Conservation (phyloP, 2,888 invertebrate species). For the Clivina fossor region DNA sequence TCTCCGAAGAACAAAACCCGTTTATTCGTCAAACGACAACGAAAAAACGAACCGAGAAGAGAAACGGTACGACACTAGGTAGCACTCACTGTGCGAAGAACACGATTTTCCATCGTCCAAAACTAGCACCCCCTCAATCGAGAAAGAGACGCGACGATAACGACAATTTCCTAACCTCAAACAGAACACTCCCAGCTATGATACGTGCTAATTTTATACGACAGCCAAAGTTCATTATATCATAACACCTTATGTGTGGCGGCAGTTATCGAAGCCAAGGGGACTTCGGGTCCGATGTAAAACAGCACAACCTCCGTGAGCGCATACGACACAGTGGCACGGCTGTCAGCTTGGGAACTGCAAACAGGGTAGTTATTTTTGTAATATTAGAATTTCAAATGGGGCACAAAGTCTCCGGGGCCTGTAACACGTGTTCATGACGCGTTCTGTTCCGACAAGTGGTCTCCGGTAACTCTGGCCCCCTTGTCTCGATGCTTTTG, state of each 20-base stretch:
- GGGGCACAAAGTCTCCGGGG: constrained; percentile 18
- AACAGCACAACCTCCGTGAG: background rate
- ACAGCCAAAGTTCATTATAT: constrained; percentile 26
- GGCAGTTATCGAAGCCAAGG: constrained; percentile 22
- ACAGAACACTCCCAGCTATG: too few species aligned
- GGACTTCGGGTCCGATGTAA: constrained; percentile 4
- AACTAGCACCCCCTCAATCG: too few species aligned
- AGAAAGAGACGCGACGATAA: constrained; percentile 5
- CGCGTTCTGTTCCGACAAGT: constrained; percentile 27
- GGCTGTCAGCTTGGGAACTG: constrained; percentile 16
- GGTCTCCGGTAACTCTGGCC: background rate
- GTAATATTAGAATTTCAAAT: constrained; percentile 29
- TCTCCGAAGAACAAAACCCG: too few species aligned
- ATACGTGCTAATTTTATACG: constrained; percentile 28
- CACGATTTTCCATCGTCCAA: too few species aligned
- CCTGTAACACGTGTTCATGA: constrained; percentile 30
- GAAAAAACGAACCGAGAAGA: too few species aligned
- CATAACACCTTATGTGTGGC: constrained; percentile 27
- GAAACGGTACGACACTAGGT: too few species aligned
- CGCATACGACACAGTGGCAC: constrained; percentile 1
- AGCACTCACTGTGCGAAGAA: too few species aligned
- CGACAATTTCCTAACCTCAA: too few species aligned
- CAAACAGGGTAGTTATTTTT: constrained; percentile 28
- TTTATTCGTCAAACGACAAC: too few species aligned
- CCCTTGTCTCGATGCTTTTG: too few species aligned